A percentile compares a stretch with the other conserved stretches of the same genome.
Evolutionary conservation across 1,140 invertebrate genomes (phyloP).

Genomic region (Eueides isabella): DNA sequence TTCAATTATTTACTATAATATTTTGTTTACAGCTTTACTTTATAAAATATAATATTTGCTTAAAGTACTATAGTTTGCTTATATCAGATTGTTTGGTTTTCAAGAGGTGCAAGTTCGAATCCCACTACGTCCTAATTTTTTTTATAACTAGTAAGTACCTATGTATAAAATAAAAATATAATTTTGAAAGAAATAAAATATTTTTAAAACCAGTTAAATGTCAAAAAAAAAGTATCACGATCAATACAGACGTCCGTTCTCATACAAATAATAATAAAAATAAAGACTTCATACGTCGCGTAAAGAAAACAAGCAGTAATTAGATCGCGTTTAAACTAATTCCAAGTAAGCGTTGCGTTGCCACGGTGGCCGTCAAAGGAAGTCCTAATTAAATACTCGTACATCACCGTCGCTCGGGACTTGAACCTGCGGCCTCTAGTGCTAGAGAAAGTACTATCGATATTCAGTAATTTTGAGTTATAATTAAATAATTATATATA

Average conservation of each 20-base stretch:
- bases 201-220: not conserved
- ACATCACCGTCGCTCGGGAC: constrained; percentile 61
- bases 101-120: too few species aligned
- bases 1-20: too few species aligned
- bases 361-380: constrained; percentile 53
- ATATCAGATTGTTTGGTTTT: too few species aligned
- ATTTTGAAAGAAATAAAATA: not conserved
- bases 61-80: too few species aligned
- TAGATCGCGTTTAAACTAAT: constrained; percentile 39
- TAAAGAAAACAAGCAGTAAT: constrained; percentile 38
- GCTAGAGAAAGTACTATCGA: constrained; percentile 42
- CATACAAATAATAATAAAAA: constrained; percentile 34
- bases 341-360: constrained; percentile 31
- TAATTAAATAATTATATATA: not conserved
- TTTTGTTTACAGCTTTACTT: too few species aligned
- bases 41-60: too few species aligned
- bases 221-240: not conserved
- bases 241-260: not conserved
- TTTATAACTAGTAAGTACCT: too few species aligned
- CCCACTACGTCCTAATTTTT: too few species aligned
- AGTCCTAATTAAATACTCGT: constrained; percentile 76
- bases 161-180: not conserved
- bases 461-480: constrained; percentile 30
- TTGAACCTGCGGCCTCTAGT: constrained; percentile 52
- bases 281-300: constrained; percentile 31